Percentiles rank a stretch among this genome's conserved stretches.
Evolutionary conservation across 2,888 invertebrate genomes (phyloP).

Genomic region (Drosophila subsilvestris): DNA sequence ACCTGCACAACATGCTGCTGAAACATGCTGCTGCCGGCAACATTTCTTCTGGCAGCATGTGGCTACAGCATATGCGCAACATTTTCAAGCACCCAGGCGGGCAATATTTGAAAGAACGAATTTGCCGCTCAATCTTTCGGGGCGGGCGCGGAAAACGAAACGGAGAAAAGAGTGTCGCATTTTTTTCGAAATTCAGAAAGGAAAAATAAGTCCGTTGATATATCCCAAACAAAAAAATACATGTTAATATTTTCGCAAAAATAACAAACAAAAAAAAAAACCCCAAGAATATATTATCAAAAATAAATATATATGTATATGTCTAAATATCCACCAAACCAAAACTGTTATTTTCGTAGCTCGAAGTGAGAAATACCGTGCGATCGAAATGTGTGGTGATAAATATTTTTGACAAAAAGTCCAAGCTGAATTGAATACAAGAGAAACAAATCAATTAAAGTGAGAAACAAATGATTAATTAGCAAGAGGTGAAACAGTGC

Average conservation of each 20-base stretch:
- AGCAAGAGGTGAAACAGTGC: constrained; percentile 29
- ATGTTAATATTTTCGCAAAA: neutral
- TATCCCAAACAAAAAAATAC: neutral
- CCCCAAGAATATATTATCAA: neutral
- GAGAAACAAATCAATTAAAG: constrained; percentile 22
- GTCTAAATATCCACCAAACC: constrained; percentile 18
- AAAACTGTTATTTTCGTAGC: constrained; percentile 1
- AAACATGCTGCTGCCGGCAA: no score
- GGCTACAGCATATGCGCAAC: no score
- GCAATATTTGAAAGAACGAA: neutral
- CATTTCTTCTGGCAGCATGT: no score
- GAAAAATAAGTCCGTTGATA: neutral
- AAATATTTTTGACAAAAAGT: constrained; percentile 39
- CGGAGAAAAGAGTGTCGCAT: neutral
- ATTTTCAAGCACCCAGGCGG: no score
- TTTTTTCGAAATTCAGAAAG: neutral
- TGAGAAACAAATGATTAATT: constrained; percentile 3
- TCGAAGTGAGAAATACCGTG: constrained; percentile 18
- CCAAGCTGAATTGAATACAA: constrained; percentile 23
- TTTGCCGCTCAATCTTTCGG: neutral
- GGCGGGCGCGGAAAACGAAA: neutral
- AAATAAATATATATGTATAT: neutral
- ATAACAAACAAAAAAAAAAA: neutral
- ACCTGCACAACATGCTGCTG: no score
- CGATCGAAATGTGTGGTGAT: constrained; percentile 36